A percentile compares a stretch with the other conserved stretches of the same genome.
Evolutionary conservation across 2,113 vertebrate species (phyloP).

Genomic region (Cranoglanis bouderius): DNA sequence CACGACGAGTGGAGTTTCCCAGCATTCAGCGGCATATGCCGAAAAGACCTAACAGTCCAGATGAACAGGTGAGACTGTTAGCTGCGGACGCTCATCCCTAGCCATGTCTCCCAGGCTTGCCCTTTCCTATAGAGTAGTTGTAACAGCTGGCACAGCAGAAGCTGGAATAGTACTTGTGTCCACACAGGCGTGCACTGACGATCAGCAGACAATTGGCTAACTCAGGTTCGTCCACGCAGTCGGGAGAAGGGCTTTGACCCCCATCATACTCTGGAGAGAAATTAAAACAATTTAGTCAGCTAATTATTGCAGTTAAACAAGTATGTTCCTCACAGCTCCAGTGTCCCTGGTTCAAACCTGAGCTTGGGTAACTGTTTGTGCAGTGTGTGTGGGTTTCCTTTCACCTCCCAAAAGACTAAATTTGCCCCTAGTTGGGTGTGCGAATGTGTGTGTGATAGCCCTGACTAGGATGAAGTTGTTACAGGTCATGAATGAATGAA

Average conservation of each 20-base stretch:
- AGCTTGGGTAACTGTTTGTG: neutral
- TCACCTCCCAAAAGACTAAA: neutral
- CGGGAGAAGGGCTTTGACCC: constrained; percentile 56
- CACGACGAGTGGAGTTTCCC: neutral
- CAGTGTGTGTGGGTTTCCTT: neutral
- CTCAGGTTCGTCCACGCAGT: constrained; percentile 87
- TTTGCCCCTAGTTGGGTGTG: neutral
- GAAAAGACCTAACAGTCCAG: neutral
- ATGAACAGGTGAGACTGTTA: neutral
- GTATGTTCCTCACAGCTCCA: neutral
- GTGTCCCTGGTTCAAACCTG: neutral
- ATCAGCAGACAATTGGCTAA: constrained; percentile 93
- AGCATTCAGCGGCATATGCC: neutral
- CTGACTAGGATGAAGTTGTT: neutral
- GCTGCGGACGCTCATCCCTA: constrained; percentile 14
- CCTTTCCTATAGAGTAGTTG: constrained; percentile 56
- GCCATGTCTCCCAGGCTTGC: constrained; percentile 40
- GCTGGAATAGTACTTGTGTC: constrained; percentile 86
- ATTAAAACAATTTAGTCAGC: neutral
- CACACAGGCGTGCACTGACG: constrained; percentile 87
- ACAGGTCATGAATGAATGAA: neutral
- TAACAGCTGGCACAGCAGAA: constrained; percentile 96
- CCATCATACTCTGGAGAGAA: constrained; percentile 22
- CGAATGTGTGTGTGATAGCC: neutral
- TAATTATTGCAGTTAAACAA: neutral